Base-by-base conservation (phyloP, 2,113 vertebrate genomes). In the Apteryx owenii region DNA sequence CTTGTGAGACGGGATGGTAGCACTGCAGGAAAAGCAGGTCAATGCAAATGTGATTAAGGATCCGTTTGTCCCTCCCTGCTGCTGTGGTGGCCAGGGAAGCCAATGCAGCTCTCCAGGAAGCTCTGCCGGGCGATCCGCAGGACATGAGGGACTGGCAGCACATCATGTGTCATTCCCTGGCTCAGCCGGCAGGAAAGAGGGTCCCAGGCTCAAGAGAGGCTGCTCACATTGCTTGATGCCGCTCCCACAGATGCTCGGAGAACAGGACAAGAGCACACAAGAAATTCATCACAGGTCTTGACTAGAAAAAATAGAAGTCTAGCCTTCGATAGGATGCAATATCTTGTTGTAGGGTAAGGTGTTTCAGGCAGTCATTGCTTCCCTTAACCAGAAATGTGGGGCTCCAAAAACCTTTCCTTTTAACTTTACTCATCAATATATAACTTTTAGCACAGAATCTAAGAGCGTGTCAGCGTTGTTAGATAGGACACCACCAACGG, bases 71-170 rank as follows among this genome's bases (percentile, higher is more conserved):
- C 65, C 9, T 40, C 64, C 36, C 17, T 51, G 23, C 46, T 16
- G 8, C 8, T 13, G 29, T 1, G 7, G 33, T 70, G 50, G 33
- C 4, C 76, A 82, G 38, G 5, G 38, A 29, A 83, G 71, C 16
- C 31, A 58, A 23, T 3, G 11, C 7, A 46, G n/a, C 48, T 61
- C 50, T 54, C 7, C n/a, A 60, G 22, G 44, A 89, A 72, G 61
- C 23, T 25, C 6, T 16, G 4, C 36, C 44, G 18, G 8, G 21
- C 0, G 3, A 38, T n/a, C 28, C 0, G 0, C 19, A 76, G 90
- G 58, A 69, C 21, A 4, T 25, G 72, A 75, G 26, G 51, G 44
- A 4, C 17, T 53, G 38, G 44, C 5, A 33, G 18, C 12, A 29
- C 17, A 51, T 14, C 4, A 0, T 0, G 1, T n/a, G 5, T n/a